phyloP scores from a whole-genome alignment of 2,888 invertebrate genomes.

The Liopterus haemorrhoidalis region DNA sequence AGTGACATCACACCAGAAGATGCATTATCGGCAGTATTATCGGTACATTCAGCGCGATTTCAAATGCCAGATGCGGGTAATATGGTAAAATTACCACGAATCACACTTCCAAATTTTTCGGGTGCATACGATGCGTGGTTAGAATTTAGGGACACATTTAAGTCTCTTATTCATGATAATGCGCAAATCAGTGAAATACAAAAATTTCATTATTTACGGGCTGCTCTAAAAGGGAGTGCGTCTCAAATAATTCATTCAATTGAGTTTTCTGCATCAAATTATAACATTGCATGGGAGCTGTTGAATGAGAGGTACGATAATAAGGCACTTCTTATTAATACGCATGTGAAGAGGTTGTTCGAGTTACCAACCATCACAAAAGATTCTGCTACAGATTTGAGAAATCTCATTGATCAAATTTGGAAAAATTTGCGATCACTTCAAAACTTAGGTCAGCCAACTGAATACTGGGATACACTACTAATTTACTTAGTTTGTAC shows the following conservation, averaged over 20 bases:
- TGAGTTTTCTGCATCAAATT: constrained; percentile 20
- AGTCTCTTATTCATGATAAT: constrained; percentile 18
- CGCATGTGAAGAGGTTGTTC: constrained; percentile 30
- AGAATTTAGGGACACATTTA: constrained; percentile 19
- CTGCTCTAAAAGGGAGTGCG: constrained; percentile 20
- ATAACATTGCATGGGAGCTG: constrained; percentile 21
- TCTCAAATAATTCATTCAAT: constrained; percentile 18
- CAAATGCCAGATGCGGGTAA: no score
- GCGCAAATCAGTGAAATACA: constrained; percentile 15
- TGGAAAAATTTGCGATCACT: background rate
- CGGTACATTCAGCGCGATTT: no score
- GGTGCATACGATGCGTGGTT: constrained; percentile 17
- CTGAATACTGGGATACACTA: background rate
- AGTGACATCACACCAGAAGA: no score
- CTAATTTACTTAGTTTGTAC: background rate
- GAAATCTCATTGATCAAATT: constrained; percentile 26
- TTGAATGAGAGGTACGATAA: constrained; percentile 30
- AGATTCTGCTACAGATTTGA: constrained; percentile 25
- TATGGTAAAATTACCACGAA: constrained; percentile 10
- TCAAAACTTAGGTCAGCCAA: background rate
- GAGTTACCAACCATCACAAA: constrained; percentile 22
- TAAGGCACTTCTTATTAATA: constrained; percentile 27
- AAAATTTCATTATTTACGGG: constrained; percentile 25
- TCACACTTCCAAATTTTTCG: constrained; percentile 15
- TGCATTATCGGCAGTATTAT: no score